Evolutionary conservation across 2,113 vertebrate genomes (phyloP).

Genomic region (Cyprinodon tularosa): DNA sequence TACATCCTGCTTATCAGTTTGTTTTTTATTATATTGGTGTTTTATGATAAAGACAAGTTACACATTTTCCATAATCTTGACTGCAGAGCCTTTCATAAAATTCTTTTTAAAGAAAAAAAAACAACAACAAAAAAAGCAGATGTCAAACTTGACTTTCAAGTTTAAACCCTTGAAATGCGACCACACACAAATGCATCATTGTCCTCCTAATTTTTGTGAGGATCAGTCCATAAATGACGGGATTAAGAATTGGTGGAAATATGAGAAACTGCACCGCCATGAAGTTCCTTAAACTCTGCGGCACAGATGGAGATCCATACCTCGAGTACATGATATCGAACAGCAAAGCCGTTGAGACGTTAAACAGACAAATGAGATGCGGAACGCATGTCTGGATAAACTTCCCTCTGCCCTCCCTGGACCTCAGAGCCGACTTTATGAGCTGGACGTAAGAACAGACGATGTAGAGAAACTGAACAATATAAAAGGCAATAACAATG

Average conservation of each 20-base stretch:
- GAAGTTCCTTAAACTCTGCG: conserved; percentile 47
- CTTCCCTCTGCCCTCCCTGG: not conserved
- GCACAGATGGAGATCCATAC: conserved; percentile 36
- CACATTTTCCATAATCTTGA: no score
- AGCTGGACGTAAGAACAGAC: conserved; percentile 5
- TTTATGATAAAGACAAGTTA: not conserved
- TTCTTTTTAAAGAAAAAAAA: not conserved
- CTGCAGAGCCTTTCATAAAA: not conserved
- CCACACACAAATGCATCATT: not conserved
- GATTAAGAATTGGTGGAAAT: conserved; percentile 56
- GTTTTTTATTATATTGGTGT: not conserved
- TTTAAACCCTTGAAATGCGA: not conserved
- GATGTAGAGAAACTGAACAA: not conserved
- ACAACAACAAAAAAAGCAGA: not conserved
- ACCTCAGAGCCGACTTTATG: not conserved
- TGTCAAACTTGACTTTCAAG: not conserved
- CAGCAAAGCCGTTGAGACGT: not conserved
- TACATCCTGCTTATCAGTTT: not conserved
- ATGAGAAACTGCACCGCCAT: conserved; percentile 56
- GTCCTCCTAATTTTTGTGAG: not conserved
- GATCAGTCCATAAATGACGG: conserved; percentile 56
- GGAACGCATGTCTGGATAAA: conserved; percentile 36
- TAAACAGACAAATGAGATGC: conserved; percentile 23
- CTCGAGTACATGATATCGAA: conserved; percentile 17
- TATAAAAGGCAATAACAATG: not conserved